Base-by-base conservation (phyloP, 1,140 invertebrate species). In the Apis laboriosa region DNA sequence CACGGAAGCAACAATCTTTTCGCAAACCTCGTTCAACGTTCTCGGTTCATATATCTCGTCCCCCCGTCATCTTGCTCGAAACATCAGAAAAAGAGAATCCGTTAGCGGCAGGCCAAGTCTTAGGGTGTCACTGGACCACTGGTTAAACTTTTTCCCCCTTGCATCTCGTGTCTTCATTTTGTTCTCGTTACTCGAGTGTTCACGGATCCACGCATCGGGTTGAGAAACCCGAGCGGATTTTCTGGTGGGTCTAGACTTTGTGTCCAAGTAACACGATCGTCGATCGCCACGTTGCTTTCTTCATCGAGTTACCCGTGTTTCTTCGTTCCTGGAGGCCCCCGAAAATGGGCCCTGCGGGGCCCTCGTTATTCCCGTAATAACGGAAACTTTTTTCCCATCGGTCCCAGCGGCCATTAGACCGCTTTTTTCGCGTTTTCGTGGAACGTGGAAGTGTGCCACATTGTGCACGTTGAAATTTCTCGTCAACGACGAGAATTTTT, bases 181-280 rank as follows among this genome's bases (percentile, higher is more conserved):
- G 67, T 77, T 64, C 86, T 86, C 72, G 77, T 83, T 74, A 81
- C 81, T 61, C 73, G 68, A 58, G 21, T 56, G 80, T 61, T 12
- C 64, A 78, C 68, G 61, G 72, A 80, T 87, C 55, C 51, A 85
- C 51, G 0, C 34, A 43, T 85, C 51, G 24, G 49, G 60, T 67
- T 34, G 70, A 60, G 88, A 85, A 86, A 88, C 83, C 70, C 83
- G 88, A 88, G 86, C 74, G 77, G 85, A 80, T 86, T 81, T 43
- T 86, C 77, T 82, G 61, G 49, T 28, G 68, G 73, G 24, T 80
- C 55, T 84, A 82, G 63, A 49, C 53, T 53, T 61, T 49, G 81
- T 60, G 66, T 72, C 56, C 60, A 64, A 43, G 86, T 88, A 88
- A 89, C 80, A 81, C 72, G 86, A 88, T 88, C 84, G 64, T 84